Evolutionary conservation across 2,113 vertebrate genomes (phyloP).

Genomic region (Sarotherodon lohbergeri): DNA sequence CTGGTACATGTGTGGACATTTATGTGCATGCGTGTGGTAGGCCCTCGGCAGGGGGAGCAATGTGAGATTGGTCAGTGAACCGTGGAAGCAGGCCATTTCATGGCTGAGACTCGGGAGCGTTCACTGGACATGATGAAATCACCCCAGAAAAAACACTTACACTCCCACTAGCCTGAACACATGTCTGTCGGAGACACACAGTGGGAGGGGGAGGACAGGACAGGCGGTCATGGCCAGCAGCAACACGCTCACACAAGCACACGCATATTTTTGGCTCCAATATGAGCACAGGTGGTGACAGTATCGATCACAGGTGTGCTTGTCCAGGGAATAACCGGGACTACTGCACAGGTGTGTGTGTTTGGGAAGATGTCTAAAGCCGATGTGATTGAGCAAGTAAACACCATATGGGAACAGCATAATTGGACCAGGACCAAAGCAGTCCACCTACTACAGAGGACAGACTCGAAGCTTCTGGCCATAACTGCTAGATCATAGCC

Average conservation of each 20-base stretch:
- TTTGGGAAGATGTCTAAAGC: slow-evolving; percentile 48
- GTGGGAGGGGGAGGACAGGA: not conserved
- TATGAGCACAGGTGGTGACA: slow-evolving; percentile 49
- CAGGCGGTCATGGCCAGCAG: not conserved
- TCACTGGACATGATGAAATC: slow-evolving; percentile 47
- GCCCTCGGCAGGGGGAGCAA: not conserved
- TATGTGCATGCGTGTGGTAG: not conserved
- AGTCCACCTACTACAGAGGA: slow-evolving; percentile 24
- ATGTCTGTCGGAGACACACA: slow-evolving; percentile 6
- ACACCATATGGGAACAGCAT: slow-evolving; percentile 62
- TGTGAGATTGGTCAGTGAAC: slow-evolving; percentile 48
- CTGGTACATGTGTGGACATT: not conserved
- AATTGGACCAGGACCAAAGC: slow-evolving; percentile 50
- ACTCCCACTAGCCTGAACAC: slow-evolving; percentile 32
- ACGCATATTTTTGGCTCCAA: slow-evolving; percentile 35
- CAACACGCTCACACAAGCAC: not conserved
- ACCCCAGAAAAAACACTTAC: slow-evolving; percentile 28
- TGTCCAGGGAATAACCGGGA: slow-evolving; percentile 32
- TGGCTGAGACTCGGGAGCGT: slow-evolving; percentile 19
- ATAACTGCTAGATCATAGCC: slow-evolving; percentile 3
- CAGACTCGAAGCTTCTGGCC: slow-evolving; percentile 1
- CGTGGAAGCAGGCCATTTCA: slow-evolving; percentile 51
- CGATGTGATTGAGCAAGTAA: slow-evolving; percentile 60
- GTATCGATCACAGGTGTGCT: slow-evolving; percentile 57
- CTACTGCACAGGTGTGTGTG: slow-evolving; percentile 30